phyloP scores from a whole-genome alignment of 1,140 invertebrate species.

The Colletes latitarsis region DNA sequence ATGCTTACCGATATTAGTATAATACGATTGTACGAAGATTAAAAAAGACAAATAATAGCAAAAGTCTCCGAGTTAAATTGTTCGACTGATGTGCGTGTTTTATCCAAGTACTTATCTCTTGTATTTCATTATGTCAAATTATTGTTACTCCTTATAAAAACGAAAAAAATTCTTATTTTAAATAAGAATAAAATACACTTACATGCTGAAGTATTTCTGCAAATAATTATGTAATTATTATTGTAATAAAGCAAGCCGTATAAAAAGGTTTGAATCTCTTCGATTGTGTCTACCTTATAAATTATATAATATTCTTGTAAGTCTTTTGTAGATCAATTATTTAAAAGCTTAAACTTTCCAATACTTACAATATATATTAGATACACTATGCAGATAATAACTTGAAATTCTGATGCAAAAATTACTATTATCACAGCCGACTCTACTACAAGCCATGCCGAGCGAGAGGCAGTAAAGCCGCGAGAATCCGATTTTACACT shows the following conservation, averaged over 20 bases:
- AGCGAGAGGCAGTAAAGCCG: no score
- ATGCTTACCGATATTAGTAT: slow-evolving; percentile 34
- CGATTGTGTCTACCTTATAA: slow-evolving; percentile 16
- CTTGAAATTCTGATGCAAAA: slow-evolving; percentile 31
- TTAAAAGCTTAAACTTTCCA: slow-evolving; percentile 27
- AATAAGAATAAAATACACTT: slow-evolving; percentile 3
- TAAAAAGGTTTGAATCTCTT: slow-evolving; percentile 16
- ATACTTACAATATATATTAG: slow-evolving; percentile 31
- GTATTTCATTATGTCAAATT: slow-evolving; percentile 3
- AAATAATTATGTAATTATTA: slow-evolving; percentile 25
- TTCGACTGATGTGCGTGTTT: slow-evolving; percentile 46
- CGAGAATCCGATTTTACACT: no score
- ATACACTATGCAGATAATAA: slow-evolving; percentile 15
- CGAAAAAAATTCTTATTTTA: neutral
- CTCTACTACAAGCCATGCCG: no score
- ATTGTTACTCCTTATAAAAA: neutral
- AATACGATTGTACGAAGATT: slow-evolving; percentile 36
- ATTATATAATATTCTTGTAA: slow-evolving; percentile 27
- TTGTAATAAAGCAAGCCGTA: neutral
- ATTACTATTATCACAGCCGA: slow-evolving; percentile 7
- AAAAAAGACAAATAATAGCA: slow-evolving; percentile 37
- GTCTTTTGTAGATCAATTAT: slow-evolving; percentile 28
- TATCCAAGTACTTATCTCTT: slow-evolving; percentile 6
- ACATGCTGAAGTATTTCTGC: neutral
- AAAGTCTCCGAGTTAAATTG: slow-evolving; percentile 12